Evolutionary conservation across 2,888 invertebrate species (phyloP).

Genomic region (Lissonota sp.): DNA sequence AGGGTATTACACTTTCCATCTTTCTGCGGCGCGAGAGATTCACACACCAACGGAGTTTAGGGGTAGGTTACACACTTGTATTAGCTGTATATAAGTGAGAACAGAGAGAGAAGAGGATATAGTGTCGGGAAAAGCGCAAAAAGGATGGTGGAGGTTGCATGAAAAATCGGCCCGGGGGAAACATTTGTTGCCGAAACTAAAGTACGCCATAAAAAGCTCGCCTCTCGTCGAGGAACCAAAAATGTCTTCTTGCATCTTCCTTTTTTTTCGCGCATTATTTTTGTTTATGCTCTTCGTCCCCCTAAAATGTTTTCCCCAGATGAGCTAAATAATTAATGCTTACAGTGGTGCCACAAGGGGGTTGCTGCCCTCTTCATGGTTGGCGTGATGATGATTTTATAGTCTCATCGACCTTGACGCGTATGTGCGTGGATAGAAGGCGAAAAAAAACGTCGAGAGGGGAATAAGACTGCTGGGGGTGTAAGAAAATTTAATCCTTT

Average conservation of each 20-base stretch:
- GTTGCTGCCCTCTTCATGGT: neutral
- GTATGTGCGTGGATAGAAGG: neutral
- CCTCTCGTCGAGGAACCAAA: constrained; percentile 32
- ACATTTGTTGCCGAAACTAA: constrained; percentile 65
- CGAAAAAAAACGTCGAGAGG: constrained; percentile 1
- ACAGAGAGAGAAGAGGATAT: neutral
- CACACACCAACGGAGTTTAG: constrained; percentile 21
- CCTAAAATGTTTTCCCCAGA: neutral
- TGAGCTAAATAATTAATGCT: constrained; percentile 54
- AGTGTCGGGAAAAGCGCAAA: constrained; percentile 41
- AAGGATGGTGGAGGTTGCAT: constrained; percentile 36
- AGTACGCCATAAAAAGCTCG: constrained; percentile 64
- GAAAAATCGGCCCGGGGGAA: constrained; percentile 65
- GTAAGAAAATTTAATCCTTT: constrained; percentile 58
- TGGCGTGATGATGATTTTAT: constrained; percentile 46
- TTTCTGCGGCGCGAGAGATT: constrained; percentile 38
- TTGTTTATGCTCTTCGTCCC: constrained; percentile 32
- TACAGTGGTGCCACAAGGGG: neutral
- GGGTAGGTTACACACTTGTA: constrained; percentile 13
- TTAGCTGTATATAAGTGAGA: constrained; percentile 28
- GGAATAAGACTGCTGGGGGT: constrained; percentile 10
- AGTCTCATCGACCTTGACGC: constrained; percentile 29
- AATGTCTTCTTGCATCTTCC: constrained; percentile 48
- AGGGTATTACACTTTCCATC: constrained; percentile 56
- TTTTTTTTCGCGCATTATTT: constrained; percentile 22